A percentile compares a stretch with the other conserved stretches of the same genome.
phyloP scores from a whole-genome alignment of 2,888 invertebrate genomes.

The Cantharis rufa region DNA sequence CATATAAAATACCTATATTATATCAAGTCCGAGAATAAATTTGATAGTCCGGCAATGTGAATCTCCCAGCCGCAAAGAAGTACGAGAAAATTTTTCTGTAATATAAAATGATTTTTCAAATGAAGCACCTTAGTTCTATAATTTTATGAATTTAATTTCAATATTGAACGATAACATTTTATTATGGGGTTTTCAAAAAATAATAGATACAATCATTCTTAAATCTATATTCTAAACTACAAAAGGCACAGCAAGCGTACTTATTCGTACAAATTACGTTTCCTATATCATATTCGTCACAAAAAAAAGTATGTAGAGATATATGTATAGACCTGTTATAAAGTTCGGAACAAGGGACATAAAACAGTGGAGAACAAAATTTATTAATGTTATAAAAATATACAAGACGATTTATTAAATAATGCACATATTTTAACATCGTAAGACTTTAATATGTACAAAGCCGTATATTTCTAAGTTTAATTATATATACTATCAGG shows the following conservation, averaged over 20 bases:
- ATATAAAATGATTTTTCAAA: neutral
- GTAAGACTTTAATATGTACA: neutral
- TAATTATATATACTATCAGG: neutral
- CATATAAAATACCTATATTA: no score
- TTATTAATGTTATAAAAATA: neutral
- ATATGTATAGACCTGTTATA: slow-evolving; percentile 6
- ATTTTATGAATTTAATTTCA: neutral
- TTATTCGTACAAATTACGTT: slow-evolving; percentile 51
- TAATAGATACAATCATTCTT: slow-evolving; percentile 52
- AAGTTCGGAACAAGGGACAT: slow-evolving; percentile 1
- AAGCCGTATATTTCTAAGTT: neutral
- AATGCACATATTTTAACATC: neutral
- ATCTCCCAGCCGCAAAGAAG: no score
- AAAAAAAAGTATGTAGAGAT: slow-evolving; percentile 34
- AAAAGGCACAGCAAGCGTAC: slow-evolving; percentile 58
- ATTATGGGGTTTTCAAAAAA: slow-evolving; percentile 51
- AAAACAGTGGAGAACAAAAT: neutral
- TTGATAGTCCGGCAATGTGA: no score
- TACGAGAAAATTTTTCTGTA: neutral
- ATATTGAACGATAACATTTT: slow-evolving; percentile 35
- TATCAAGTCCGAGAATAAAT: no score
- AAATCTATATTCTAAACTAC: slow-evolving; percentile 48
- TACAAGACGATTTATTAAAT: neutral
- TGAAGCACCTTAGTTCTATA: neutral
- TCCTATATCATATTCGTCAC: slow-evolving; percentile 35